phyloP scores from a whole-genome alignment of 2,113 vertebrate genomes.

The Mormoops blainvillei region DNA sequence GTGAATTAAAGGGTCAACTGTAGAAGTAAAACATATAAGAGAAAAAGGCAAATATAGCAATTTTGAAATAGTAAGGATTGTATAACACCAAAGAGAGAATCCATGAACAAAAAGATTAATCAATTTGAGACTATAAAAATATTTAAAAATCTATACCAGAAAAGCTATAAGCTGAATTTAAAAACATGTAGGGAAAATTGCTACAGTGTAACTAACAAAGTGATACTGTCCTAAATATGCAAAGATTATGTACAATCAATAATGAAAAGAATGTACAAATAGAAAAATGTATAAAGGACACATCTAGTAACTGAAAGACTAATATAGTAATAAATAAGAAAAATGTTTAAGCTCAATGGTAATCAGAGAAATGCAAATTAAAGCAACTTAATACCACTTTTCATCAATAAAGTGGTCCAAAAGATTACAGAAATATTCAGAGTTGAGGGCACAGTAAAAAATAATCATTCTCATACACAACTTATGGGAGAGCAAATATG shows the following conservation, averaged over 20 bases:
- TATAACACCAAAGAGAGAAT: not conserved
- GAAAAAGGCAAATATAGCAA: not conserved
- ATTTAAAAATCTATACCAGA: not conserved
- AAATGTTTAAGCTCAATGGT: not conserved
- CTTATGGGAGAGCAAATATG: not conserved
- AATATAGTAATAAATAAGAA: not conserved
- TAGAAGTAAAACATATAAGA: not conserved
- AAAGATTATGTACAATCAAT: not conserved
- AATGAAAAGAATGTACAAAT: not conserved
- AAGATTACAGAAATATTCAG: not conserved
- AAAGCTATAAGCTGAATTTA: not conserved
- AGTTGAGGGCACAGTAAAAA: not conserved
- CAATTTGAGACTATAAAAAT: not conserved
- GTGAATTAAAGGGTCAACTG: not conserved
- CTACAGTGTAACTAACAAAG: not conserved
- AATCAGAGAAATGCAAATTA: not conserved
- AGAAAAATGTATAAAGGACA: not conserved
- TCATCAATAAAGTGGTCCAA: not conserved
- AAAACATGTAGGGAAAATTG: not conserved
- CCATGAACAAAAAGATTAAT: not conserved
- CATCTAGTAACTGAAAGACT: not conserved
- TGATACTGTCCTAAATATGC: not conserved
- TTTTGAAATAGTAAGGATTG: not conserved
- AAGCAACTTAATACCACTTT: not conserved
- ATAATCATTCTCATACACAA: not conserved